phyloP scores from a whole-genome alignment of 2,797 vertebrate species.

The Leptatherina wallacei region DNA sequence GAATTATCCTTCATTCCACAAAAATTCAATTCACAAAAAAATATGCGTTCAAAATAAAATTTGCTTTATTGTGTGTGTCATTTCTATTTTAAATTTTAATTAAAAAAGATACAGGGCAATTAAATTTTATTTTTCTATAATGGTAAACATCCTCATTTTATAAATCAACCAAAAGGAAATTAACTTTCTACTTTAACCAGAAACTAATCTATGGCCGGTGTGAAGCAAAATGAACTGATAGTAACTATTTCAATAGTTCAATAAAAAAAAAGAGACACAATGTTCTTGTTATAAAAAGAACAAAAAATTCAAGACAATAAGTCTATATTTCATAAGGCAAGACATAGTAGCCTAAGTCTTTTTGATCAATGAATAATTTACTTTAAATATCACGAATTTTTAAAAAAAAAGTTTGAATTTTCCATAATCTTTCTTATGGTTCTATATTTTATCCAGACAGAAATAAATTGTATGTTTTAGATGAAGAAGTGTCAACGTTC shows the following conservation, averaged over 20 bases:
- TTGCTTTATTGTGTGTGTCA: not conserved
- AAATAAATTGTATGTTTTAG: too few relatives aligned
- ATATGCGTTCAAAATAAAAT: not conserved
- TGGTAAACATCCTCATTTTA: not conserved
- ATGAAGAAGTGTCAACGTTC: too few relatives aligned
- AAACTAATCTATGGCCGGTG: not conserved
- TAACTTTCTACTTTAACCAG: not conserved
- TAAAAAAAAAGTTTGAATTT: too few relatives aligned
- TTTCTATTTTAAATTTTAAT: not conserved
- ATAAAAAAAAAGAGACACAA: not conserved
- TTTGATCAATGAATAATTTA: too few relatives aligned
- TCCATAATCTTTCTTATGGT: too few relatives aligned
- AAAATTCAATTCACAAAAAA: not conserved
- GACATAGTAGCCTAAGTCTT: not conserved
- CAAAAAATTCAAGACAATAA: not conserved
- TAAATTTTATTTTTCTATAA: not conserved
- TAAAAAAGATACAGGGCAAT: not conserved
- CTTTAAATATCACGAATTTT: too few relatives aligned
- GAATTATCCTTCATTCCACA: not conserved
- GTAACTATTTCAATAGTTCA: too few relatives aligned
- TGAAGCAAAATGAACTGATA: not conserved
- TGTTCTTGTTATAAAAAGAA: not conserved
- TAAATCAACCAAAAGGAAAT: not conserved
- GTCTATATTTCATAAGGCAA: not conserved
- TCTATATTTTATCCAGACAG: too few relatives aligned